These are phyloP conservation scores for Phrynocephalus versicolor DNA, from an alignment of 2,113 vertebrate genomes.

Conservation along the genomic window DNA sequence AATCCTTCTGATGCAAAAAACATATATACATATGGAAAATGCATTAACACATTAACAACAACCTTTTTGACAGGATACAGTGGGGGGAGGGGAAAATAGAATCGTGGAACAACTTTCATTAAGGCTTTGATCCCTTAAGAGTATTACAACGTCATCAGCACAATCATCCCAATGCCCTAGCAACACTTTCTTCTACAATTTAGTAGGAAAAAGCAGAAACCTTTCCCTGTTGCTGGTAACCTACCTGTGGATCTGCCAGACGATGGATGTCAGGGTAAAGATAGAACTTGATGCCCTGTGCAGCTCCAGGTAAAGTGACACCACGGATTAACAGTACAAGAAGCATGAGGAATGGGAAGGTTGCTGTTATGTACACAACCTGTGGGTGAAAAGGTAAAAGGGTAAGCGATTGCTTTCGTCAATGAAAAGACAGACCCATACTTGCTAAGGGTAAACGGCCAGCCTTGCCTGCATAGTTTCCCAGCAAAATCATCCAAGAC, in stretches of 20 bases:
- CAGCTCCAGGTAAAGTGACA: conserved; percentile 94
- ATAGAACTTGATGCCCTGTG: conserved; percentile 97
- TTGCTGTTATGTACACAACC: conserved; percentile 95
- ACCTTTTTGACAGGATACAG: conserved; percentile 52
- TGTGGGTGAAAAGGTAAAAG: conserved; percentile 39
- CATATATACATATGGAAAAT: conserved; percentile 56
- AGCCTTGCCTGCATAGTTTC: background rate
- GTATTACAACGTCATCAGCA: background rate
- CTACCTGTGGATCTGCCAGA: conserved; percentile 92
- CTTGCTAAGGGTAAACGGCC: background rate
- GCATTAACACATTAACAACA: conserved; percentile 42
- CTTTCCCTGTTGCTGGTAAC: background rate
- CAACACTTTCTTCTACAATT: background rate
- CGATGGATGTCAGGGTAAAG: conserved; percentile 92
- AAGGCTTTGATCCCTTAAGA: conserved; percentile 33
- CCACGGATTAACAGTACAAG: conserved; percentile 92
- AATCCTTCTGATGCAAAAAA: conserved; percentile 62
- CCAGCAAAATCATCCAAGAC: background rate
- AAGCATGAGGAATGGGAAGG: conserved; percentile 97
- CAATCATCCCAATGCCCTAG: conserved; percentile 13
- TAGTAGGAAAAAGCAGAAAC: background rate
- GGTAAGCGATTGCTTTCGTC: background rate
- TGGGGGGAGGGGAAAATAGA: conserved; percentile 56
- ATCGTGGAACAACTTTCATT: conserved; percentile 40
- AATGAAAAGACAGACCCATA: background rate